Percentiles rank a stretch among this genome's conserved stretches.
These are phyloP conservation scores for Centruroides sculpturatus DNA, from an alignment of 1,140 invertebrate species.

Conservation along the genomic window DNA sequence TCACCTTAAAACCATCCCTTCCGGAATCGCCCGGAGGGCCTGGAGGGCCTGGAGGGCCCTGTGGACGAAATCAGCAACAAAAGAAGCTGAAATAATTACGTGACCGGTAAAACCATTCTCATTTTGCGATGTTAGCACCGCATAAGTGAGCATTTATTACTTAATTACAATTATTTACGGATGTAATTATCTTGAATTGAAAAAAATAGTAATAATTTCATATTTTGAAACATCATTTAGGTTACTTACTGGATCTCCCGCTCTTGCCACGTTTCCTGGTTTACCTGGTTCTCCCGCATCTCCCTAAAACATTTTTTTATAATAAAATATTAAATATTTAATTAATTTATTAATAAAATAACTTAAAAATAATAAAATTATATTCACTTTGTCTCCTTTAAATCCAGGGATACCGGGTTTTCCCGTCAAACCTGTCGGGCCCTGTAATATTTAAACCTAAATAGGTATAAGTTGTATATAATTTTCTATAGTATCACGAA, in stretches of 20 bases:
- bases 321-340: neutral
- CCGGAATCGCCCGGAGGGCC: constrained; percentile 36
- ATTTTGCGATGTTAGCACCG: neutral
- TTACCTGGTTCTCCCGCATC: constrained; percentile 35
- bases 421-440: constrained; percentile 2
- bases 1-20: neutral
- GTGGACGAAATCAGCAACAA: constrained; percentile 38
- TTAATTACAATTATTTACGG: no score
- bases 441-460: neutral
- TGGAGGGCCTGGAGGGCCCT: constrained; percentile 40
- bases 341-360: neutral
- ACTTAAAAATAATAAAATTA: neutral
- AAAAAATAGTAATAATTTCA: no score
- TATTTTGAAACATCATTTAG: neutral
- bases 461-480: neutral
- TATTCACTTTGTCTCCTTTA: constrained; percentile 9
- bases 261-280: constrained; percentile 38
- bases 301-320: constrained; percentile 23
- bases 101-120: neutral
- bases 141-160: neutral
- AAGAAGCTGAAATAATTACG: no score
- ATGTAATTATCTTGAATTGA: no score
- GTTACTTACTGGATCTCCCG: constrained; percentile 4
- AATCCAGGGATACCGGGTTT: neutral
- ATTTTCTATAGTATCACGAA: neutral